Conservation (phyloP, 2,888 invertebrate species). For the Reticulitermes lucifugus region DNA sequence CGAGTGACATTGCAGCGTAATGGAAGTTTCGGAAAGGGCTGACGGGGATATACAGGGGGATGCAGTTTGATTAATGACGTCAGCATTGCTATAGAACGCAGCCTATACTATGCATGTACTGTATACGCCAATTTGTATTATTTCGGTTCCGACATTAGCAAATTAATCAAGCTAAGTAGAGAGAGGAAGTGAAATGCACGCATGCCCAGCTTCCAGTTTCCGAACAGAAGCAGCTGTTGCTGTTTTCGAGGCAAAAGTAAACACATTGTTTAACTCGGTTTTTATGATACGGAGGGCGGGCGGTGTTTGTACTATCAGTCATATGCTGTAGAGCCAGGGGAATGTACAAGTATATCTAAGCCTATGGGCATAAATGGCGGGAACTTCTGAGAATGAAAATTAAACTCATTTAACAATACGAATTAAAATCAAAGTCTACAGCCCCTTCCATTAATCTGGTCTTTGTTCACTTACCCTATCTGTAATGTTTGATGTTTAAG, state of each 20-base stretch:
- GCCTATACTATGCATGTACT: background rate
- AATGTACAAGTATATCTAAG: background rate
- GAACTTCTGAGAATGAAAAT: background rate
- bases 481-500: background rate
- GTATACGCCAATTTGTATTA: constrained; percentile 47
- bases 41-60: constrained; percentile 30
- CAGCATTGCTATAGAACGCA: constrained; percentile 46
- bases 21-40: constrained; percentile 19
- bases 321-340: constrained; percentile 24
- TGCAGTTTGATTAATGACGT: constrained; percentile 50
- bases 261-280: constrained; percentile 7
- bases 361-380: background rate
- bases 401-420: background rate
- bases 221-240: background rate
- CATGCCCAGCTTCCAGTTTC: background rate
- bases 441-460: background rate
- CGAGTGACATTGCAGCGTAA: constrained; percentile 27
- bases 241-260: constrained; percentile 20
- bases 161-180: constrained; percentile 48
- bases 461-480: background rate
- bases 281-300: background rate
- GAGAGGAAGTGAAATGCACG: constrained; percentile 20
- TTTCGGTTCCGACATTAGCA: constrained; percentile 46
- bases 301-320: constrained; percentile 44
- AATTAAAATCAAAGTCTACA: constrained; percentile 6